Evolutionary conservation across 2,797 vertebrate genomes (phyloP).

Genomic region (Etheostoma nigrum): DNA sequence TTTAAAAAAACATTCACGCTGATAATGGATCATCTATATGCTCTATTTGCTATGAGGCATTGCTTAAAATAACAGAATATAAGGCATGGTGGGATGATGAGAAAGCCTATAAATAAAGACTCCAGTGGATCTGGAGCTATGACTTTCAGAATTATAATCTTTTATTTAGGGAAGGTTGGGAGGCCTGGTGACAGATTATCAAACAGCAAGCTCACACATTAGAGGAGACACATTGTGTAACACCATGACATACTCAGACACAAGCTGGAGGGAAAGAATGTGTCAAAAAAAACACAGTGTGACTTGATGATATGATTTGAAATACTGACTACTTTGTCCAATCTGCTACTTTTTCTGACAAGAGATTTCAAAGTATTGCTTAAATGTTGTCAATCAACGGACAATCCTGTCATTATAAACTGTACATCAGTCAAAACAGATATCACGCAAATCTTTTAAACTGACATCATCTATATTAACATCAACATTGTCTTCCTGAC

Average conservation of each 20-base stretch:
- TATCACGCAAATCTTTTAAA: too few relatives aligned
- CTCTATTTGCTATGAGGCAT: not conserved
- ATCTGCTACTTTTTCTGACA: too few relatives aligned
- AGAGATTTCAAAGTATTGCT: too few relatives aligned
- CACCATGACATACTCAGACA: constrained; percentile 3
- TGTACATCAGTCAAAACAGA: too few relatives aligned
- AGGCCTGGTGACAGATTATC: constrained; percentile 20
- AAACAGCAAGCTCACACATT: constrained; percentile 19
- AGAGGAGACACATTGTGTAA: constrained; percentile 19
- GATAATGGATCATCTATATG: constrained; percentile 14
- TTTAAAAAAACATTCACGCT: not conserved
- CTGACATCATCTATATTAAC: too few relatives aligned
- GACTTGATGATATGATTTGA: not conserved
- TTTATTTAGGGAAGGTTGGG: constrained; percentile 11
- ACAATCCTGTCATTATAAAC: too few relatives aligned
- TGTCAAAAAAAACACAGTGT: not conserved
- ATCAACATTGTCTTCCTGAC: not conserved
- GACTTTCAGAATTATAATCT: constrained; percentile 30
- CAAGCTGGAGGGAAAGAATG: constrained; percentile 10
- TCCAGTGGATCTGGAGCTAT: constrained; percentile 9
- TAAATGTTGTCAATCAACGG: too few relatives aligned
- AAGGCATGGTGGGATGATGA: constrained; percentile 19
- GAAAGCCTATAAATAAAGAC: constrained; percentile 38
- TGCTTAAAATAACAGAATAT: constrained; percentile 34
- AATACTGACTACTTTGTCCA: too few relatives aligned